phyloP scores from a whole-genome alignment of 2,113 vertebrate species.

The Leucopternis melanops region DNA sequence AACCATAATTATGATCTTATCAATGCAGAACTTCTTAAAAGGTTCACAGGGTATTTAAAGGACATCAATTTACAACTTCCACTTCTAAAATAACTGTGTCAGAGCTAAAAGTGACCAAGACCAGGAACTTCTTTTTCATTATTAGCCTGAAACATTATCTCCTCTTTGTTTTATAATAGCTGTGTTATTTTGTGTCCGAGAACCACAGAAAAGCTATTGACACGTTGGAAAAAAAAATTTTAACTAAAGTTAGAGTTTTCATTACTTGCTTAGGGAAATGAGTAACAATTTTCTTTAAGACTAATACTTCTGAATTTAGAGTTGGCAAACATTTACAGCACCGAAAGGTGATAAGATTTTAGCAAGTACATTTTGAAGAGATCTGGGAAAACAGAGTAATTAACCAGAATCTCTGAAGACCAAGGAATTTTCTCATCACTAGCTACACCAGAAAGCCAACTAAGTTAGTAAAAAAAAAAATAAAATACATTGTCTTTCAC shows the following conservation, averaged over 20 bases:
- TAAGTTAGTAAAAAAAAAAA: background rate
- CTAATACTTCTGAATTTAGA: background rate
- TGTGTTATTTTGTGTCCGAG: background rate
- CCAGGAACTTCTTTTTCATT: background rate
- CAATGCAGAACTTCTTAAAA: background rate
- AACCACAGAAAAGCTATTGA: background rate
- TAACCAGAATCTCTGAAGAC: background rate
- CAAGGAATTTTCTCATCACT: background rate
- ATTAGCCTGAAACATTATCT: background rate
- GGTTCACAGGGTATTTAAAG: background rate
- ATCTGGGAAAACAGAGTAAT: background rate
- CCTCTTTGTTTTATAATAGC: background rate
- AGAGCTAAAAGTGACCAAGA: background rate
- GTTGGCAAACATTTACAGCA: background rate
- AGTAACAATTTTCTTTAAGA: background rate
- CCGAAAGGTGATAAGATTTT: background rate
- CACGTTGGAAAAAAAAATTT: background rate
- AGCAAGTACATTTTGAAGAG: background rate
- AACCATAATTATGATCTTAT: conserved; percentile 9
- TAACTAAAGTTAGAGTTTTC: background rate
- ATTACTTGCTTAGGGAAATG: background rate
- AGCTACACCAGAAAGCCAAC: background rate
- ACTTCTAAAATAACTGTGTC: background rate
- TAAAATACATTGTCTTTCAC: background rate
- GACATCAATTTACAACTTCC: background rate